Conservation (phyloP, 2,113 vertebrate genomes). For the Sebastes fasciatus region DNA sequence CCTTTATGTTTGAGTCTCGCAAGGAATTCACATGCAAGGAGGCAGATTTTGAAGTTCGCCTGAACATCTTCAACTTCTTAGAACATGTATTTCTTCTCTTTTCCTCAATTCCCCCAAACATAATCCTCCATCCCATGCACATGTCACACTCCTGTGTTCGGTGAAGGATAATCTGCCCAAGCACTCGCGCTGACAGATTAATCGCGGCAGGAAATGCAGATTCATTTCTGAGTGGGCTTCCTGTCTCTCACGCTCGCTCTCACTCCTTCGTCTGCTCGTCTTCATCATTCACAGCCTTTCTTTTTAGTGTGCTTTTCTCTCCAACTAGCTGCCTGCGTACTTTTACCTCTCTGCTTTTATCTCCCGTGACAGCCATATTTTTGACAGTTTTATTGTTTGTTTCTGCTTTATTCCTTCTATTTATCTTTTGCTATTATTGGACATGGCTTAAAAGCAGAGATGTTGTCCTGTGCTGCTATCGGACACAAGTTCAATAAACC, state of each 20-base stretch:
- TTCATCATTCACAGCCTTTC: conserved; percentile 24
- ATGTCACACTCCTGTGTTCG: conserved; percentile 65
- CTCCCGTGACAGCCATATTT: conserved; percentile 28
- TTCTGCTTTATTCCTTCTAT: conserved; percentile 41
- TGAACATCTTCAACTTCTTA: conserved; percentile 7
- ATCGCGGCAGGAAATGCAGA: conserved; percentile 69
- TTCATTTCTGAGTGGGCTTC: conserved; percentile 71
- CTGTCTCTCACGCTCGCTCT: conserved; percentile 57
- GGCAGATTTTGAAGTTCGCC: not conserved
- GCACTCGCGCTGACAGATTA: conserved; percentile 70
- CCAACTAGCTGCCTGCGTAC: conserved; percentile 14
- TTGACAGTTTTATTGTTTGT: conserved; percentile 61
- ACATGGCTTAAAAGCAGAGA: conserved; percentile 43
- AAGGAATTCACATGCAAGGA: conserved; percentile 3
- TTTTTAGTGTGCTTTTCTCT: conserved; percentile 19
- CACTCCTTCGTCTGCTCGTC: conserved; percentile 29
- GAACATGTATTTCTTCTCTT: not conserved
- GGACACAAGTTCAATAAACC: conserved; percentile 51
- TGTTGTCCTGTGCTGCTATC: conserved; percentile 10
- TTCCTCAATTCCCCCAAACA: conserved; percentile 14
- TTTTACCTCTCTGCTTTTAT: conserved; percentile 36
- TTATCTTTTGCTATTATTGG: conserved; percentile 44
- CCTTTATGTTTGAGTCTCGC: not conserved
- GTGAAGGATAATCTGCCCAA: conserved; percentile 67
- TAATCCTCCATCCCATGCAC: conserved; percentile 61